phyloP scores from a whole-genome alignment of 2,797 vertebrate species.

The Xiphorhynchus erythropygius region DNA sequence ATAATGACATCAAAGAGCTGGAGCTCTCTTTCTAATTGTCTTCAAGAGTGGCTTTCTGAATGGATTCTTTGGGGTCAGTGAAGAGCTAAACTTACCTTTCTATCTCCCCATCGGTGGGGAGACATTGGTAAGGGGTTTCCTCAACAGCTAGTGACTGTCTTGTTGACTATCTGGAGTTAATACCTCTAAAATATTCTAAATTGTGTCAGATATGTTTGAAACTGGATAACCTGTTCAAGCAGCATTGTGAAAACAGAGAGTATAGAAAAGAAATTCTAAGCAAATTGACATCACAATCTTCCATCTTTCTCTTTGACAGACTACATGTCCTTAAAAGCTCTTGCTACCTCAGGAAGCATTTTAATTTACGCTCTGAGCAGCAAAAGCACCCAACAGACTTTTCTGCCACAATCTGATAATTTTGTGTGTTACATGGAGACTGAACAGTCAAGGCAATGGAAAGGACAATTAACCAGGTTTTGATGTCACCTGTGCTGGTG shows the following conservation, averaged over 20 bases:
- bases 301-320: not conserved
- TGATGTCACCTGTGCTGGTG: not conserved
- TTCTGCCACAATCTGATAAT: not conserved
- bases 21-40: not conserved
- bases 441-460: not conserved
- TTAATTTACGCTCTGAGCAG: not conserved
- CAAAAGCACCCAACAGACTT: not conserved
- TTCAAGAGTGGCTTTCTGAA: not conserved
- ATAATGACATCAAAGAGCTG: not conserved
- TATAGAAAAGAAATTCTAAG: not conserved
- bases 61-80: not conserved
- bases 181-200: not conserved
- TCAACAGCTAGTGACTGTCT: not conserved
- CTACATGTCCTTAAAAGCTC: not conserved
- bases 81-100: not conserved
- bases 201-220: not conserved
- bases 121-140: not conserved
- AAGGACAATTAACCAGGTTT: not conserved
- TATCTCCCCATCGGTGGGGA: not conserved
- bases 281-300: not conserved
- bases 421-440: not conserved
- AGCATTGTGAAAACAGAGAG: not conserved
- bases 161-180: not conserved
- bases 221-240: not conserved
- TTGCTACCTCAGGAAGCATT: not conserved